Evolutionary conservation across 1,140 invertebrate species (phyloP).

Genomic region (Oryctes rhinoceros): DNA sequence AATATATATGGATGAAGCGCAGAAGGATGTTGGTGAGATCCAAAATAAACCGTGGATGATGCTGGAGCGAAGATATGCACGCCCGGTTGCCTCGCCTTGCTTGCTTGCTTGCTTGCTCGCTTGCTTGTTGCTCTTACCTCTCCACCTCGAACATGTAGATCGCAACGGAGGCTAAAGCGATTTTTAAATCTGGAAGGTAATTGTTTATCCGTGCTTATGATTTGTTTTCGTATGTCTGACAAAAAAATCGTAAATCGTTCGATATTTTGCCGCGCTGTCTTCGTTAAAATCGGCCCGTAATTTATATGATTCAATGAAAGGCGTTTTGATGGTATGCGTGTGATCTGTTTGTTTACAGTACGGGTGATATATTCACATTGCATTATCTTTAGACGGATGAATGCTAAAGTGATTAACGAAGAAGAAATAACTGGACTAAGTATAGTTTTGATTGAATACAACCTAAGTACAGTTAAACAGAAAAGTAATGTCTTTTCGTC

Average conservation of each 20-base stretch:
- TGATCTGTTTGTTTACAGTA: background rate
- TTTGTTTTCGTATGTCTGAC: background rate
- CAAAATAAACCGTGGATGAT: constrained; percentile 16
- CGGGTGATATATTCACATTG: background rate
- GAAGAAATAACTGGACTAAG: no score
- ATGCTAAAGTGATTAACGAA: no score
- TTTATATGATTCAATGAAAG: background rate
- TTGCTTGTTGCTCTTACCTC: no score
- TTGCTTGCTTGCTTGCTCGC: background rate
- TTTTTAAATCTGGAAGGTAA: constrained; percentile 28
- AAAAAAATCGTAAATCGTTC: constrained; percentile 11
- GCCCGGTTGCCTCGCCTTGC: background rate
- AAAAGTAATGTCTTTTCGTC: no score
- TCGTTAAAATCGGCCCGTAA: background rate
- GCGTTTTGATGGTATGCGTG: background rate
- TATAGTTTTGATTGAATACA: no score
- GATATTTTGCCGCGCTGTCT: background rate
- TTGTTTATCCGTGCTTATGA: constrained; percentile 18
- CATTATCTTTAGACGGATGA: background rate
- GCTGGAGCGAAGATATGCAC: constrained; percentile 7
- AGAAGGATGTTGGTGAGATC: constrained; percentile 26
- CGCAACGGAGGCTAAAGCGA: background rate
- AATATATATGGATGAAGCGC: constrained; percentile 36
- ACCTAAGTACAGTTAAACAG: no score
- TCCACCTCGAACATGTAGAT: no score